Base-by-base conservation (phyloP, 2,888 invertebrate genomes). In the Criorhina ranunculi region DNA sequence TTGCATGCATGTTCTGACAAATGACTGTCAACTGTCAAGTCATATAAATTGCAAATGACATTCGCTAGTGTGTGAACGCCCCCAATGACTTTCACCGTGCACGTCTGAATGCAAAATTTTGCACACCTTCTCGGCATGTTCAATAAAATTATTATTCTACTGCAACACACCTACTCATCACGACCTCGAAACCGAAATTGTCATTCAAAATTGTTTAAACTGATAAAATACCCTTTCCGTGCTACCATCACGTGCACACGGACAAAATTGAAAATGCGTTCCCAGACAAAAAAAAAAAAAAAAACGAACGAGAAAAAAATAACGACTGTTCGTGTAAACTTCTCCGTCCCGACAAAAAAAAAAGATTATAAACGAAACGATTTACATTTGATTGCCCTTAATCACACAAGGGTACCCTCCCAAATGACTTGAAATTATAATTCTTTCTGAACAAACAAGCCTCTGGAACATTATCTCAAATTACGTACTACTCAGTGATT, bases 311-410 rank as follows among this genome's bases (percentile, higher is more conserved):
- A 15, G 51, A 66, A 2, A 49, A 42, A 42, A 42, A 44, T 5
- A n/a, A 29, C 12, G n/a, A 9, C 12, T 42, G 8, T 46, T 19
- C 46, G 17, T 46, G 17, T 31, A 7, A 31, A 44, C 29, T 0
- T 17, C 4, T 17, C 49, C 44, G 12, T 11, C 44, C n/a, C n/a
- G n/a, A n/a, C n/a, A n/a, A n/a, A n/a, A n/a, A n/a, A 51, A 66
- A 40, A 40, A 40, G 33, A 60, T 59, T 42, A 24, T 24, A 59
- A 67, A 59, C 29, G 51, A 62, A 24, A 49, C 59, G 55, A 37
- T 76, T 82, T 59, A 42, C 42, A 53, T 76, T 66, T 70, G 64
- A 82, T 70, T 82, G 81, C 11, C 77, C 70, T 57, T 77, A 81
- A 81, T 82, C 76, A 51, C 9, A 19, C 17, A 40, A 42, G 55